phyloP scores from a whole-genome alignment of 2,888 invertebrate species.

The Trisateles emortualis region DNA sequence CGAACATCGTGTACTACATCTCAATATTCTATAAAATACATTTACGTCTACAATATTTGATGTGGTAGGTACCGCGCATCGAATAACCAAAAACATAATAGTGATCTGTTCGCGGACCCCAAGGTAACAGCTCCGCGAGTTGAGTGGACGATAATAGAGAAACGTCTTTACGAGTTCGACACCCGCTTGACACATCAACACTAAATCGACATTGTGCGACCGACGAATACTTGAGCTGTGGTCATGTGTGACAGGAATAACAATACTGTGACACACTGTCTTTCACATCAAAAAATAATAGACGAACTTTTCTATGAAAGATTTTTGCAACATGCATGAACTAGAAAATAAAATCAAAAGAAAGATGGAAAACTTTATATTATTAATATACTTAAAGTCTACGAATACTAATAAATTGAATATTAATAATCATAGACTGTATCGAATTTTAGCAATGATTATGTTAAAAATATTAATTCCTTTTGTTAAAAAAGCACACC shows the following conservation, averaged over 20 bases:
- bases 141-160: conserved; percentile 77
- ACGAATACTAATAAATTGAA: no score
- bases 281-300: not conserved
- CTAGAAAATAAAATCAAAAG: no score
- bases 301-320: not conserved
- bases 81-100: conserved; percentile 7
- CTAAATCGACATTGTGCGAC: conserved; percentile 56
- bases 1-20: not conserved
- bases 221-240: conserved; percentile 37
- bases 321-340: no score
- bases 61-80: not conserved
- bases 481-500: not conserved
- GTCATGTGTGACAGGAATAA: conserved; percentile 49
- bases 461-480: not conserved
- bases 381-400: no score
- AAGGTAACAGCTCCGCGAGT: conserved; percentile 64
- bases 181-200: conserved; percentile 80
- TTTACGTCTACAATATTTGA: not conserved
- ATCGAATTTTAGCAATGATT: not conserved
- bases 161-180: conserved; percentile 79
- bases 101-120: conserved; percentile 54
- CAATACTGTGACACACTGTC: conserved; percentile 29
- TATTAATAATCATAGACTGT: not conserved
- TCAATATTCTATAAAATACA: no score
- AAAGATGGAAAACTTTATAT: no score